Evolutionary conservation across 2,113 vertebrate genomes (phyloP).

Genomic region (Protomyctophum bolini): DNA sequence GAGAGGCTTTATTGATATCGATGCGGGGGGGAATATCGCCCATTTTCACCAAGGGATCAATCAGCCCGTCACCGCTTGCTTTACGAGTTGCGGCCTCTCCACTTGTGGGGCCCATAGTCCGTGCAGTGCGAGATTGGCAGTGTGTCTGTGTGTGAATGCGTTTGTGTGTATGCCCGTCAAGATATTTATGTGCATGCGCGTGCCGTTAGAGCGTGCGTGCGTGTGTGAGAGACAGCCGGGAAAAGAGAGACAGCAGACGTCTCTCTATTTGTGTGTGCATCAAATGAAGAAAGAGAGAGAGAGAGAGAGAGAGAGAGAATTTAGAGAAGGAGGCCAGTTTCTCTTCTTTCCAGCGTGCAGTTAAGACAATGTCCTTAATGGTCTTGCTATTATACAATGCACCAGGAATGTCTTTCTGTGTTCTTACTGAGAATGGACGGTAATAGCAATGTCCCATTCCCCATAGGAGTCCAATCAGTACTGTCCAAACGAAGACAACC

Average conservation of each 20-base stretch:
- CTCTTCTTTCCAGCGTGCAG: background rate
- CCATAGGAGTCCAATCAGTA: constrained; percentile 35
- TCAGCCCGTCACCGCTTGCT: constrained; percentile 76
- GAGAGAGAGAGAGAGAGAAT: background rate
- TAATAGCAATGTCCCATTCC: constrained; percentile 28
- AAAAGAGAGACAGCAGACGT: background rate
- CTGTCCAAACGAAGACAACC: constrained; percentile 43
- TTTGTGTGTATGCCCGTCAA: no score
- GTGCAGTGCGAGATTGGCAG: no score
- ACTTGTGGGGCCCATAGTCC: constrained; percentile 40
- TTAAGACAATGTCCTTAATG: constrained; percentile 1
- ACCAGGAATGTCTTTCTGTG: constrained; percentile 2
- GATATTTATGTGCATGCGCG: constrained; percentile 5
- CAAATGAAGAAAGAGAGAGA: background rate
- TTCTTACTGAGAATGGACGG: background rate
- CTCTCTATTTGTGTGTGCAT: constrained; percentile 17
- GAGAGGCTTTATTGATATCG: constrained; percentile 83
- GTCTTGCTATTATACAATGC: background rate
- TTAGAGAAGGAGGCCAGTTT: background rate
- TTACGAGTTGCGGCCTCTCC: constrained; percentile 67
- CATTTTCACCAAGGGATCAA: constrained; percentile 81
- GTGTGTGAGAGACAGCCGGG: background rate
- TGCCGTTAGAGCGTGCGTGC: constrained; percentile 19
- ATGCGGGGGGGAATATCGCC: constrained; percentile 80
- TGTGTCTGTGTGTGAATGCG: no score